Percentiles rank a stretch among this genome's conserved stretches.
phyloP scores from a whole-genome alignment of 2,113 vertebrate species.

The Lophotis ruficrista region DNA sequence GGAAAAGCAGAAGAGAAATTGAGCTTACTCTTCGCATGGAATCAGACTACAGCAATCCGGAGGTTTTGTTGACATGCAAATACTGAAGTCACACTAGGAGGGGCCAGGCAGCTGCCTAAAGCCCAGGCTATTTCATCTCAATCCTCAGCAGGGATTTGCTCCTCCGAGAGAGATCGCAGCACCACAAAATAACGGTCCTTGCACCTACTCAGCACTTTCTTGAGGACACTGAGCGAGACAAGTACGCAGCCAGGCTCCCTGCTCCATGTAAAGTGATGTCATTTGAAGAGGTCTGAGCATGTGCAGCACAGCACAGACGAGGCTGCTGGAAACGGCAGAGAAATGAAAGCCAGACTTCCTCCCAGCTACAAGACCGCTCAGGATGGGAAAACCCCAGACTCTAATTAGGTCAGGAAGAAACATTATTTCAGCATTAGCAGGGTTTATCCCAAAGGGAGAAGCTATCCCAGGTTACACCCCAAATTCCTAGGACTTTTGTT shows the following conservation, averaged over 20 bases:
- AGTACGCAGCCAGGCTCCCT: neutral
- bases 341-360: slow-evolving; percentile 71
- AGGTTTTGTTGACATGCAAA: neutral
- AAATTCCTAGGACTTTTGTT: slow-evolving; percentile 28
- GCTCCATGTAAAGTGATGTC: slow-evolving; percentile 33
- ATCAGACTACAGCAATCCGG: neutral
- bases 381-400: slow-evolving; percentile 66
- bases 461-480: slow-evolving; percentile 52
- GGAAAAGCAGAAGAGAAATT: slow-evolving; percentile 1
- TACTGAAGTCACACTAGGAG: neutral
- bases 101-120: neutral
- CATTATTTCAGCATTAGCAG: slow-evolving; percentile 65
- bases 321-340: slow-evolving; percentile 45
- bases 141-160: neutral
- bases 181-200: neutral
- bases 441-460: slow-evolving; percentile 64
- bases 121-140: neutral
- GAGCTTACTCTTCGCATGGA: neutral
- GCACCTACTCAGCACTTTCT: neutral
- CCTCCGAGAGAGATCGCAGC: neutral
- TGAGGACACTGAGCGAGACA: neutral
- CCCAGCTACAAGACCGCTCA: neutral
- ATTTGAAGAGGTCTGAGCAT: slow-evolving; percentile 44
- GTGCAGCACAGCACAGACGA: neutral
- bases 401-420: slow-evolving; percentile 63